Conservation (phyloP, 2,888 invertebrate genomes). For the Ferrisia virgata region DNA sequence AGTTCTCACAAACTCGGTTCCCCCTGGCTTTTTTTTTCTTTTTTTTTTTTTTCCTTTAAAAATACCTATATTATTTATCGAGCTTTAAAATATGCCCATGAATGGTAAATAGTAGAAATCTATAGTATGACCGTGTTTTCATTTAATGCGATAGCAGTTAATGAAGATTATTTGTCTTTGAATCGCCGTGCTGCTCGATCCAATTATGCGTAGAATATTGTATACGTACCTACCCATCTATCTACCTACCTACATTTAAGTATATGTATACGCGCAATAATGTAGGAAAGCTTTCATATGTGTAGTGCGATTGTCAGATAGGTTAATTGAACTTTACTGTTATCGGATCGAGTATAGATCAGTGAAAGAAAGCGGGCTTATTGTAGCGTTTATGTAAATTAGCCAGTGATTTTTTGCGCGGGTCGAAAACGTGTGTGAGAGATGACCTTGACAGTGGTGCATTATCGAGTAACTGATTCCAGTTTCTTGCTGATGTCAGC, state of each 20-base stretch:
- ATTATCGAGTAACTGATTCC: background rate
- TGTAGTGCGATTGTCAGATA: background rate
- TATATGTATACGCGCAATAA: background rate
- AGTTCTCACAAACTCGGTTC: background rate
- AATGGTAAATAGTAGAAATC: conserved; percentile 21
- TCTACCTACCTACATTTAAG: no score
- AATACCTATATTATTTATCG: background rate
- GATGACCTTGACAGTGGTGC: conserved; percentile 17
- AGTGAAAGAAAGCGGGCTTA: background rate
- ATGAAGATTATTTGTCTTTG: conserved; percentile 7
- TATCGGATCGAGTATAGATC: background rate
- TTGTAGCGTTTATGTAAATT: conserved; percentile 8
- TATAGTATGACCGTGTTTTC: background rate
- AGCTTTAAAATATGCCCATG: conserved; percentile 21
- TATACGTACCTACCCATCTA: background rate
- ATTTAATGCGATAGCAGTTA: conserved; percentile 3
- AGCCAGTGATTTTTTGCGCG: background rate
- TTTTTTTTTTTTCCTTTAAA: background rate
- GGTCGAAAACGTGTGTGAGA: background rate
- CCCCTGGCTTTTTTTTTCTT: background rate
- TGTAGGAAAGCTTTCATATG: background rate
- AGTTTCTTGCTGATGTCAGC: background rate
- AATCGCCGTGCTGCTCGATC: background rate
- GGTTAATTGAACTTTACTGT: conserved; percentile 24
- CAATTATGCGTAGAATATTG: conserved; percentile 24